phyloP scores from a whole-genome alignment of 1,140 invertebrate genomes.

The Lethrus apterus region DNA sequence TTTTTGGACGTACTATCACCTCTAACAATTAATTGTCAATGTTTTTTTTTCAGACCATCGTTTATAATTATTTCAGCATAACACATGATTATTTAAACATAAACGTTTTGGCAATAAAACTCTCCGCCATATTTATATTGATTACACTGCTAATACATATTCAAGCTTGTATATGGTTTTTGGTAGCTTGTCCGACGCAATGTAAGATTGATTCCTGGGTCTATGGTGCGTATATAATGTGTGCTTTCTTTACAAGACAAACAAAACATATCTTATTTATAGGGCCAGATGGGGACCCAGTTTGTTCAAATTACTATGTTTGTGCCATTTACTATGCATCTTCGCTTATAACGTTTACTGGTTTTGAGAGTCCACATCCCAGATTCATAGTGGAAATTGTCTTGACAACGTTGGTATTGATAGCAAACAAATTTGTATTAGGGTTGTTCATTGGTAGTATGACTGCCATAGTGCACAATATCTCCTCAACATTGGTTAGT shows the following conservation, averaged over 20 bases:
- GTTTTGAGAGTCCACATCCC: not conserved
- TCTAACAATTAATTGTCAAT: not conserved
- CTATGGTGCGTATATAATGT: conserved; percentile 1
- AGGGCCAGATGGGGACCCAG: no score
- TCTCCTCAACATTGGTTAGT: conserved; percentile 2
- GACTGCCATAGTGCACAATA: conserved; percentile 13
- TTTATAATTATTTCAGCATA: conserved; percentile 13
- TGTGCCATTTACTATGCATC: conserved; percentile 9
- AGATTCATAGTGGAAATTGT: conserved; percentile 1
- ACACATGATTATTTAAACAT: conserved; percentile 12
- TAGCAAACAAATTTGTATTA: conserved; percentile 6
- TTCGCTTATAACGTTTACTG: conserved; percentile 1
- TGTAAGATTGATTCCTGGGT: conserved; percentile 3
- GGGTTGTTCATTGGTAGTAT: conserved; percentile 11
- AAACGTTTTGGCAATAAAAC: conserved; percentile 10
- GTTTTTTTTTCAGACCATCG: conserved; percentile 1
- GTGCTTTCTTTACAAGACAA: not conserved
- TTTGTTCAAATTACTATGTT: conserved; percentile 1
- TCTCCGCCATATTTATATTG: conserved; percentile 6
- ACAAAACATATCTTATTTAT: not conserved
- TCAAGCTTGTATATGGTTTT: conserved; percentile 6
- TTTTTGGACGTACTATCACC: no score
- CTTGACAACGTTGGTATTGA: conserved; percentile 5
- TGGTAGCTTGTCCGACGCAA: conserved; percentile 2
- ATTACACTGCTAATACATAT: conserved; percentile 5